Percentiles rank a stretch among this genome's conserved stretches.
phyloP scores from a whole-genome alignment of 2,113 vertebrate genomes.

The Pagrus major region DNA sequence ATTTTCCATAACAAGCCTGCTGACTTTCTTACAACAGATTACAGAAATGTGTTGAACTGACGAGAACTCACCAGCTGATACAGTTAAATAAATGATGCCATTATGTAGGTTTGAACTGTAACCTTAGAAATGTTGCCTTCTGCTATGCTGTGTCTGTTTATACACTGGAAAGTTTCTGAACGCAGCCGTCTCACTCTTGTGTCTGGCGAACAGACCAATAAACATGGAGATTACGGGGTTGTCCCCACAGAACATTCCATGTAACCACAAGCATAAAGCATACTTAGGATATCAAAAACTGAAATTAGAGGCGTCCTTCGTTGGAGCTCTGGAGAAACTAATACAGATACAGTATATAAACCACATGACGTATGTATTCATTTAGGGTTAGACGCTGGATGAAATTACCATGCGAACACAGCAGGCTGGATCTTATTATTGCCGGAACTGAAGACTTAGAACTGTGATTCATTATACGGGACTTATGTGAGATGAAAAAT shows the following conservation, averaged over 20 bases:
- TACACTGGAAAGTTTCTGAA: conserved; percentile 43
- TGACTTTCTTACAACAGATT: background rate
- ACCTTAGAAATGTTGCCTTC: conserved; percentile 15
- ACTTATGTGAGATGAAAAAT: conserved; percentile 55
- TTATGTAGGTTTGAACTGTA: background rate
- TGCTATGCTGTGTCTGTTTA: conserved; percentile 19
- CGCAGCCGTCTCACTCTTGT: conserved; percentile 22
- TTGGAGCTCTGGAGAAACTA: conserved; percentile 59
- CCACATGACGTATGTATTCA: conserved; percentile 79
- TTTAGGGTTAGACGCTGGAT: conserved; percentile 71
- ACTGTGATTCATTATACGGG: conserved; percentile 66
- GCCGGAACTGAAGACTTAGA: conserved; percentile 67
- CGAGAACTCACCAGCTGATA: background rate
- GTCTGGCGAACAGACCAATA: conserved; percentile 68
- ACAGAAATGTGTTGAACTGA: background rate
- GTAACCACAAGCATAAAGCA: conserved; percentile 72
- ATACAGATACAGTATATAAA: conserved; percentile 75
- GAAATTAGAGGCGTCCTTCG: conserved; percentile 75
- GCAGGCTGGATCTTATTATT: conserved; percentile 77
- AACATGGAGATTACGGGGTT: conserved; percentile 71
- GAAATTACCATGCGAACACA: conserved; percentile 70
- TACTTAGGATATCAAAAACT: conserved; percentile 75
- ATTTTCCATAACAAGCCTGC: background rate
- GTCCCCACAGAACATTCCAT: conserved; percentile 66
- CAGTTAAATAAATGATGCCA: background rate